A percentile compares a stretch with the other conserved stretches of the same genome.
These are phyloP conservation scores for Oxyteleia sp. DNA, from an alignment of 2,888 invertebrate genomes.

Conservation along the genomic window DNA sequence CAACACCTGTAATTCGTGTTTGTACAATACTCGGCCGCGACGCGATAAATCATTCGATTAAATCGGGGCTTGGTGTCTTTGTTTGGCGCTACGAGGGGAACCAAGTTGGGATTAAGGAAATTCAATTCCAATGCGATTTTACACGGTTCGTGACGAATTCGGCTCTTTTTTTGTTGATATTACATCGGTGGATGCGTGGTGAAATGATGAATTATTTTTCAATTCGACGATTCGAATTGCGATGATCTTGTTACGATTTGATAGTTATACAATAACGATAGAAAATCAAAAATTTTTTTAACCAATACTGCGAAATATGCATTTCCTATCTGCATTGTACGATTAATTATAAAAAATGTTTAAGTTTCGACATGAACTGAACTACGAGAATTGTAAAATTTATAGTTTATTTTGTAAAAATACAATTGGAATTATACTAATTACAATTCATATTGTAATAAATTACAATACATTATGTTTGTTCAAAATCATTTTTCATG, in stretches of 20 bases:
- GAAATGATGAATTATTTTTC: conserved; percentile 48
- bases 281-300: background rate
- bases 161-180: conserved; percentile 47
- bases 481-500: too few species aligned
- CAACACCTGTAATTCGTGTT: conserved; percentile 73
- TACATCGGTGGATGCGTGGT: background rate
- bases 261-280: conserved; percentile 9
- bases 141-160: conserved; percentile 59
- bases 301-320: too few species aligned
- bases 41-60: conserved; percentile 74
- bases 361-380: too few species aligned
- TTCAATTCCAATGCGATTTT: conserved; percentile 64
- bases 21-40: conserved; percentile 65
- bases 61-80: conserved; percentile 58
- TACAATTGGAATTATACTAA: too few species aligned
- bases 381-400: too few species aligned
- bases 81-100: conserved; percentile 52
- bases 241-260: conserved; percentile 14
- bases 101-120: conserved; percentile 58
- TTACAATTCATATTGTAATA: too few species aligned
- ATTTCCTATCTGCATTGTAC: too few species aligned
- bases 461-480: too few species aligned
- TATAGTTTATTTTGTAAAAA: too few species aligned
- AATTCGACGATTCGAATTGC: conserved; percentile 21
- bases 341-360: too few species aligned